Evolutionary conservation across 37 sponge, comb jelly and placozoan species (phyloP), one percentile per base, ranked within the genome.

Genomic region (Aplysina aerophoba): DNA sequence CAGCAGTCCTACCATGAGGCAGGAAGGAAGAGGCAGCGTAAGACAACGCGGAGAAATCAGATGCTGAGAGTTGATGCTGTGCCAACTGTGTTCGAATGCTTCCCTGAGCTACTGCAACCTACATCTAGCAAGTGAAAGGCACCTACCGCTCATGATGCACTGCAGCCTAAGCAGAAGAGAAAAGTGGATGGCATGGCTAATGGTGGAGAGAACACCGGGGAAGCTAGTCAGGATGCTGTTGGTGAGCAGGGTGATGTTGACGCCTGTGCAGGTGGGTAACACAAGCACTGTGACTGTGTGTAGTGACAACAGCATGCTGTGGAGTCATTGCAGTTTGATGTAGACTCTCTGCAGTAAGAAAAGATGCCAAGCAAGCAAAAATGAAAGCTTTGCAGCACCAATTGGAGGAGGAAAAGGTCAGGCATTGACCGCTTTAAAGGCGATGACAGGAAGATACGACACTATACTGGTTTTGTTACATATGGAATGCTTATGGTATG

Each of bases 11-110:
- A 55, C 80, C 16, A 55, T 12, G 73, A 3, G 73, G 4, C 73
- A 34, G 73, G 80, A 4, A 79, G 80, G 55, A 39, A 79, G 30
- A 44, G 57, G 80, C 5, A 79, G 30, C 80, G 55, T 2, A 55
- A n/a, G 80, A 55, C 57, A 5, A 55, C 25, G 80, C 55, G 80
- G 57, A 44, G 56, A 55, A 41, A 16, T 13, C 55, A 21, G 25
- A n/a, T 44, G 3, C 41, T 79, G 57, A 44, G 15, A 55, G 24
- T 20, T 25, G 30, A 1, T 0, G 80, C 80, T 39, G 80, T 79
- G 5, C 55, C 80, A 55, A 55, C 80, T 5, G 80, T 55, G 4
- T 79, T 79, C 55, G 57, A 79, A 8, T 30, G 28, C 11, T 63
- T 63, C 28, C 65, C 65, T 8, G 65, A 24, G 27, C 65, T 3